These are phyloP conservation scores for Alloscopus bannaensis DNA, from an alignment of 2,888 invertebrate genomes.

Conservation along the genomic window DNA sequence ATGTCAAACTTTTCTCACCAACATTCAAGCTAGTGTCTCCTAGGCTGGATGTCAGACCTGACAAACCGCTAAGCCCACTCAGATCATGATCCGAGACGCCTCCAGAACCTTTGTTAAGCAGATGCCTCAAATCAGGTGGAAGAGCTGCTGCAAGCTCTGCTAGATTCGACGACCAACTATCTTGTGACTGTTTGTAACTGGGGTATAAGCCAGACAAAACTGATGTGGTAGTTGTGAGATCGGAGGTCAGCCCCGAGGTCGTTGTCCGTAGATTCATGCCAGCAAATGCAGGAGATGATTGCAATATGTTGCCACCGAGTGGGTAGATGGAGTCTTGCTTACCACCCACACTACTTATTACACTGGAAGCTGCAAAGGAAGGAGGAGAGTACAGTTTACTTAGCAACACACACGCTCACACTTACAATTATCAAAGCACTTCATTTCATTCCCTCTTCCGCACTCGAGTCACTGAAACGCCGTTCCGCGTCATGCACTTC, in stretches of 20 bases:
- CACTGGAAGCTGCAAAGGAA: constrained; percentile 75
- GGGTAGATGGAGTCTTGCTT: constrained; percentile 73
- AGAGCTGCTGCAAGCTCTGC: constrained; percentile 75
- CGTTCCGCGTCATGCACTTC: too few relatives aligned
- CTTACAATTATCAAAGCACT: neutral
- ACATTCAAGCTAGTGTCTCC: constrained; percentile 67
- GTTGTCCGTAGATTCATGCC: constrained; percentile 74
- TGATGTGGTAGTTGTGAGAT: constrained; percentile 73
- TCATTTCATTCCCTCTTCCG: constrained; percentile 5
- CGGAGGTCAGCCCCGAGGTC: constrained; percentile 72
- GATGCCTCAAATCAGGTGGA: constrained; percentile 76
- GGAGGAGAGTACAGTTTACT: constrained; percentile 29
- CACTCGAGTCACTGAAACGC: too few relatives aligned
- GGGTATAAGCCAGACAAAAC: constrained; percentile 74
- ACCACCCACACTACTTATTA: constrained; percentile 75
- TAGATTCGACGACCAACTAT: constrained; percentile 73
- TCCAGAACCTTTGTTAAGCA: constrained; percentile 73
- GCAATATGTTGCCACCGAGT: constrained; percentile 72
- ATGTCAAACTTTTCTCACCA: too few relatives aligned
- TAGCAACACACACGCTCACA: neutral
- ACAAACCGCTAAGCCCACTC: constrained; percentile 67
- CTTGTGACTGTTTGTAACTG: constrained; percentile 73
- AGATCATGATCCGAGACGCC: constrained; percentile 62
- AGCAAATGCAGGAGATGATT: constrained; percentile 71
- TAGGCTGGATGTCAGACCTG: constrained; percentile 67